Evolutionary conservation across 2,113 vertebrate genomes (phyloP).

Genomic region (Rousettus leschenaultii): DNA sequence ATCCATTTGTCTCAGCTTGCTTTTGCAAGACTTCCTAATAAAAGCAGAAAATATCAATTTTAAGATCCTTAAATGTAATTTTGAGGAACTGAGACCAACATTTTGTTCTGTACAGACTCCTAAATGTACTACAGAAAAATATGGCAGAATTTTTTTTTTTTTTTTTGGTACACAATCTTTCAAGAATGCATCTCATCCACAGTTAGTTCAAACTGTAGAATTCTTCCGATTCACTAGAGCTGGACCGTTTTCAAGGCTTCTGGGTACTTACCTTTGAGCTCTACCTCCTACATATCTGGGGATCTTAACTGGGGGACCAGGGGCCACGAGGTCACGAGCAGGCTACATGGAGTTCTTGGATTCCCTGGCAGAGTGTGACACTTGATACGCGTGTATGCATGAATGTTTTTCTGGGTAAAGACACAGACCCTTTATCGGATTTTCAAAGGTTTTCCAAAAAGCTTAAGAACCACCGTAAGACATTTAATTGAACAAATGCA

Average conservation of each 20-base stretch:
- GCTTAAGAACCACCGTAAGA: not conserved
- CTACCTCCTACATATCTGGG: not conserved
- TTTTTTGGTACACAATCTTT: not conserved
- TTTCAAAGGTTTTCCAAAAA: slow-evolving; percentile 29
- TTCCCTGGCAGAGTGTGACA: not conserved
- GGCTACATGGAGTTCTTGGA: not conserved
- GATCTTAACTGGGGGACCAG: not conserved
- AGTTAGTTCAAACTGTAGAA: not conserved
- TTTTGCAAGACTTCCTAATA: slow-evolving; percentile 20
- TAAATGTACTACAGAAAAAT: not conserved
- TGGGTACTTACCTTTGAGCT: not conserved
- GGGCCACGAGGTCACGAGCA: not conserved
- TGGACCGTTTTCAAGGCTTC: not conserved
- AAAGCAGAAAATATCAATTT: not conserved
- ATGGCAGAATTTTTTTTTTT: not conserved
- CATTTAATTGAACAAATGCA: not conserved
- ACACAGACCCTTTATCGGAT: not conserved
- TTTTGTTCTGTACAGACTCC: not conserved
- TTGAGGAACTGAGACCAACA: not conserved
- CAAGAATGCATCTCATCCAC: not conserved
- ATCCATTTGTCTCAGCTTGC: slow-evolving; percentile 14
- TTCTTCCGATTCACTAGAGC: not conserved
- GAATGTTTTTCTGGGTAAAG: not conserved
- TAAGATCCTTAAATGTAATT: not conserved
- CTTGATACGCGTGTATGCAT: not conserved